These are phyloP conservation scores for Cirrhinus mrigala DNA, from an alignment of 2,797 vertebrate species.

Conservation along the genomic window DNA sequence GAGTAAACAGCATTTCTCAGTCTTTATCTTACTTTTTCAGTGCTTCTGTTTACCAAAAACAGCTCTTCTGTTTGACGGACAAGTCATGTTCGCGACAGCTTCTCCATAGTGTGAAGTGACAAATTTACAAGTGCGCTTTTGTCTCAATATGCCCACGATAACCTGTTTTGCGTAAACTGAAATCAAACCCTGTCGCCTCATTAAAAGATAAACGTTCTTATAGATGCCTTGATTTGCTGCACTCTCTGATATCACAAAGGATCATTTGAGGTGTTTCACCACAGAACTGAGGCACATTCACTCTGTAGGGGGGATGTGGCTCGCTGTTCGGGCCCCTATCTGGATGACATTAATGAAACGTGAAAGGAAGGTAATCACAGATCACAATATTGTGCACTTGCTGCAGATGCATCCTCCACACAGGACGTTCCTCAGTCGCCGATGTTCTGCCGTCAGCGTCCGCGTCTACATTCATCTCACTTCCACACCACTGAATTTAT, in stretches of 20 bases:
- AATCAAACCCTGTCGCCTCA: constrained; percentile 39
- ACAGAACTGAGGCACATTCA: constrained; percentile 9
- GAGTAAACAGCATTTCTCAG: constrained; percentile 31
- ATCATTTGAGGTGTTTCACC: constrained; percentile 32
- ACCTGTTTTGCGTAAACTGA: constrained; percentile 36
- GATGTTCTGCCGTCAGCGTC: constrained; percentile 75
- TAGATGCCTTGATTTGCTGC: constrained; percentile 5
- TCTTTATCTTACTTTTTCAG: constrained; percentile 25
- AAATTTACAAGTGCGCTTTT: constrained; percentile 48
- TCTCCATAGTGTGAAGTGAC: constrained; percentile 21
- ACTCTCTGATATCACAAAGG: constrained; percentile 9
- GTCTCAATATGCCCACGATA: constrained; percentile 47
- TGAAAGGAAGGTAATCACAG: constrained; percentile 78
- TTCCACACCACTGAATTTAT: constrained; percentile 43
- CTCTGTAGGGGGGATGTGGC: constrained; percentile 50
- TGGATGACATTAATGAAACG: constrained; percentile 77
- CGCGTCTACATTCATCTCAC: constrained; percentile 66
- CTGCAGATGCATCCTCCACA: constrained; percentile 67
- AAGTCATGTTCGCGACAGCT: constrained; percentile 43
- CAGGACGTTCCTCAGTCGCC: constrained; percentile 33
- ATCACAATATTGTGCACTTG: constrained; percentile 77
- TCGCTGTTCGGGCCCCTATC: constrained; percentile 63
- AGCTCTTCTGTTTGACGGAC: constrained; percentile 40
- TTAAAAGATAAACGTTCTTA: constrained; percentile 45
- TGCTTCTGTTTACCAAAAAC: constrained; percentile 8